Conservation (phyloP, 2,888 invertebrate genomes). For the Lasioglossum leucozonium region DNA sequence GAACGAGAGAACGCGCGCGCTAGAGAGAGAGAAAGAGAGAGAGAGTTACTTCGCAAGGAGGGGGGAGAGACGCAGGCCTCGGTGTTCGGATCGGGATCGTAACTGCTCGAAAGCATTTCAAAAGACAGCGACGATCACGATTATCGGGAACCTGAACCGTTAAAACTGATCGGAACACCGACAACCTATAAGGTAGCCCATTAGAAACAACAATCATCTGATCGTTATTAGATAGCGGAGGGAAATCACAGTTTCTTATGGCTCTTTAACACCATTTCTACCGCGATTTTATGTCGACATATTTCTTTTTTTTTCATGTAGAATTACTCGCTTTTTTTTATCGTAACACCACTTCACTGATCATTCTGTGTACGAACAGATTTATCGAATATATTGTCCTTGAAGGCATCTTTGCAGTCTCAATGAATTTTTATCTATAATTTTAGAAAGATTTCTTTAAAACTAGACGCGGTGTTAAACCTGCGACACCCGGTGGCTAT, state of each 20-base stretch:
- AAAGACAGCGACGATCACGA: slow-evolving; percentile 64
- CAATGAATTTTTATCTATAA: neutral
- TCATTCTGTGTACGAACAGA: neutral
- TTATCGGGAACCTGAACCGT: slow-evolving; percentile 57
- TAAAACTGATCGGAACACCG: slow-evolving; percentile 42
- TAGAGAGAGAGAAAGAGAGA: neutral
- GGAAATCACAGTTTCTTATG: neutral
- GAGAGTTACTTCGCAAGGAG: neutral
- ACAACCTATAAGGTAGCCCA: neutral
- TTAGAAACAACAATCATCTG: neutral
- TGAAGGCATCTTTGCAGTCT: neutral
- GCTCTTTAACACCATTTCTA: neutral
- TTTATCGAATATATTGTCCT: neutral
- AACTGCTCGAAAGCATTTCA: slow-evolving; percentile 65
- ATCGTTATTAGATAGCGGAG: neutral
- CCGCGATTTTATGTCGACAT: too few relatives aligned
- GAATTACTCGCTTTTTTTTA: too few relatives aligned
- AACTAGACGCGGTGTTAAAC: neutral
- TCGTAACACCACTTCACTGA: neutral
- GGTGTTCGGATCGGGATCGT: slow-evolving; percentile 48
- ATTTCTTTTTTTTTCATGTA: too few relatives aligned
- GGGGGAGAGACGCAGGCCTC: slow-evolving; percentile 39
- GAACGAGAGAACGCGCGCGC: slow-evolving; percentile 27
- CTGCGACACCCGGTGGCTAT: too few relatives aligned
- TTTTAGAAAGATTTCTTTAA: neutral